Base-by-base conservation (phyloP, 2,888 invertebrate species). In the Ommatoiulus sabulosus region DNA sequence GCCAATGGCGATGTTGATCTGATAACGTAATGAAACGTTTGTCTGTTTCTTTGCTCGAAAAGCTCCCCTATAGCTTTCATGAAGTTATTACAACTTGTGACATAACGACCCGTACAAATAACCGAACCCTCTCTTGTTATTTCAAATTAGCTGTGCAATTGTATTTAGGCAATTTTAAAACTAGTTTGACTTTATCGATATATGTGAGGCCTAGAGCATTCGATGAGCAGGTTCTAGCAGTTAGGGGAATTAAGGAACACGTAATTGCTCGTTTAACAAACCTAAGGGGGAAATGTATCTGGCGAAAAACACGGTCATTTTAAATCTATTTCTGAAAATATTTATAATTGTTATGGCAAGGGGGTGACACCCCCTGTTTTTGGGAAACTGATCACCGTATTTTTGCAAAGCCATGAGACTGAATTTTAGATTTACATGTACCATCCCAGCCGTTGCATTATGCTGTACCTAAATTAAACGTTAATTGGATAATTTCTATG, bases 141-240 rank as follows among this genome's bases (percentile, higher is more conserved):
- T 63, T 63, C 63, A 63, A 63, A 63, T 63, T 63, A 63, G 63
- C 63, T 17, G 17, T 63, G 7, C n/a, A n/a, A 63, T 63, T 63
- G n/a, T 3, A 63, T 63, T 63, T 63, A 63, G 63, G 57, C 57
- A 15, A 57, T 63, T 63, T 20, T 63, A 63, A 63, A 63, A 63
- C 63, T n/a, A 63, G 63, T 63, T 63, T 63, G n/a, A 63, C 17
- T 15, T 63, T 63, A 63, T 63, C 63, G 63, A n/a, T 63, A 63
- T 63, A 63, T 63, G 7, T 63, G 63, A 63, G 63, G 63, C 63
- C 63, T 63, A 20, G 63, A 63, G 63, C 63, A 63, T 63, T 63
- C n/a, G n/a, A 63, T 63, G 63, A 63, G 63, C 63, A 63, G 63
- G 63, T 63, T 63, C n/a, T 63, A n/a, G 63, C n/a, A n/a, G n/a